Conservation (phyloP, 2,888 invertebrate species). For the Caradrina clavipalpis region DNA sequence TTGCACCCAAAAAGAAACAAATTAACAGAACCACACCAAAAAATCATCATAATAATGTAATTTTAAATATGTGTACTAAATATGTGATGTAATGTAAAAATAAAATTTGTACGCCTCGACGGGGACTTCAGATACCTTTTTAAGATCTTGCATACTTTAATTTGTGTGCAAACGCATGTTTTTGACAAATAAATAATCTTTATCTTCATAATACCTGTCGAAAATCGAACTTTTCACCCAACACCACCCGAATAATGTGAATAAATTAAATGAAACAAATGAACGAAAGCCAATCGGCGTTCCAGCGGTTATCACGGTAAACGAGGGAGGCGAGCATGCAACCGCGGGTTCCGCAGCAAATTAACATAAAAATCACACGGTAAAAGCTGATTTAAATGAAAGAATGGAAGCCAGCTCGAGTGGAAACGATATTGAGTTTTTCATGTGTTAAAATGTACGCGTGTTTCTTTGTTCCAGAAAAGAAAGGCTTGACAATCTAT, state of each 20-base stretch:
- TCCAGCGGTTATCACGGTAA: conserved; percentile 39
- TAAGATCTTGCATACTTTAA: too few species aligned
- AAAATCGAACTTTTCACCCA: not conserved
- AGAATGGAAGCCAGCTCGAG: conserved; percentile 44
- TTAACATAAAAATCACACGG: conserved; percentile 66
- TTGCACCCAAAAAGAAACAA: too few species aligned
- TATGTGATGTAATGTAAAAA: too few species aligned
- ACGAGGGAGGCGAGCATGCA: conserved; percentile 37
- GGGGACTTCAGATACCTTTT: too few species aligned
- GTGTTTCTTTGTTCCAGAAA: conserved; percentile 10
- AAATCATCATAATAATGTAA: too few species aligned
- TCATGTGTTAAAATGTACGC: conserved; percentile 26
- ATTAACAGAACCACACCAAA: too few species aligned
- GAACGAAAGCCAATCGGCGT: conserved; percentile 48
- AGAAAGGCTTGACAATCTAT: not conserved
- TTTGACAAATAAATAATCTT: not conserved
- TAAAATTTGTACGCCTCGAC: too few species aligned
- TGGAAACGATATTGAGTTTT: conserved; percentile 43
- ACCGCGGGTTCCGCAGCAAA: conserved; percentile 56
- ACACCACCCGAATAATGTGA: conserved; percentile 8
- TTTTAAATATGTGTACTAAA: too few species aligned
- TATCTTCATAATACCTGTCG: not conserved
- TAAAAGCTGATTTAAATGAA: conserved; percentile 57
- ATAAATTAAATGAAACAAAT: conserved; percentile 50
- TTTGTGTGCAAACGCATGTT: too few species aligned